Percentiles rank a stretch among this genome's conserved stretches.
These are phyloP conservation scores for Callosobruchus maculatus DNA, from an alignment of 2,888 invertebrate species.

Conservation along the genomic window DNA sequence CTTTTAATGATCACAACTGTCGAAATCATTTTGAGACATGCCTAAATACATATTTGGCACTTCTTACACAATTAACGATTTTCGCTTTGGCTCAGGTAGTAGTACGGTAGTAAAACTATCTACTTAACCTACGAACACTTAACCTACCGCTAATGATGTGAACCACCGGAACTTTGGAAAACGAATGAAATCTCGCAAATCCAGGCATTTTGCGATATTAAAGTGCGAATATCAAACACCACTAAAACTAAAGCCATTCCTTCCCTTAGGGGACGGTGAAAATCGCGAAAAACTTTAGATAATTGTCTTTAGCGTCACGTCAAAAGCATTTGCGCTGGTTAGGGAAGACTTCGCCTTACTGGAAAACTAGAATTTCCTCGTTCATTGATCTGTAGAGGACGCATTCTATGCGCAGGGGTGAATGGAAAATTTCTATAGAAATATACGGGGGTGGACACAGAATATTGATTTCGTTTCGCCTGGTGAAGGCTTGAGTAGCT, in stretches of 20 bases:
- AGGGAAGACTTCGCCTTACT: neutral
- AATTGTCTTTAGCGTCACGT: neutral
- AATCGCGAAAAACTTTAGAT: conserved; percentile 3
- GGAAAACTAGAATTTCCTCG: neutral
- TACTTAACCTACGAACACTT: too few relatives aligned
- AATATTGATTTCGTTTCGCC: neutral
- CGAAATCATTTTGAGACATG: too few relatives aligned
- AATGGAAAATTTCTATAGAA: neutral
- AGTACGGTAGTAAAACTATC: too few relatives aligned
- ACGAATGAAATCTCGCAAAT: conserved; percentile 17
- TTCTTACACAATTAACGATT: too few relatives aligned
- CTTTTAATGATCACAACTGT: too few relatives aligned
- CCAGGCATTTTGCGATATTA: conserved; percentile 16
- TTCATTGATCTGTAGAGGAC: neutral
- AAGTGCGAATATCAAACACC: conserved; percentile 8
- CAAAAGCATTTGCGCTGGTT: neutral
- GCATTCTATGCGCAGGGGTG: neutral
- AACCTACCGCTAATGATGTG: conserved; percentile 17
- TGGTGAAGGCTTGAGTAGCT: neutral
- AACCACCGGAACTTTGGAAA: conserved; percentile 21
- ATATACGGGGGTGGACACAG: neutral
- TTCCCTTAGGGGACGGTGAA: conserved; percentile 17
- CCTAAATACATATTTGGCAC: too few relatives aligned
- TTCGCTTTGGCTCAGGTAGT: too few relatives aligned
- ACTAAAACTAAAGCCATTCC: conserved; percentile 23